These are phyloP conservation scores for Heliconius eleuchia DNA, from an alignment of 1,140 invertebrate species.

Conservation along the genomic window DNA sequence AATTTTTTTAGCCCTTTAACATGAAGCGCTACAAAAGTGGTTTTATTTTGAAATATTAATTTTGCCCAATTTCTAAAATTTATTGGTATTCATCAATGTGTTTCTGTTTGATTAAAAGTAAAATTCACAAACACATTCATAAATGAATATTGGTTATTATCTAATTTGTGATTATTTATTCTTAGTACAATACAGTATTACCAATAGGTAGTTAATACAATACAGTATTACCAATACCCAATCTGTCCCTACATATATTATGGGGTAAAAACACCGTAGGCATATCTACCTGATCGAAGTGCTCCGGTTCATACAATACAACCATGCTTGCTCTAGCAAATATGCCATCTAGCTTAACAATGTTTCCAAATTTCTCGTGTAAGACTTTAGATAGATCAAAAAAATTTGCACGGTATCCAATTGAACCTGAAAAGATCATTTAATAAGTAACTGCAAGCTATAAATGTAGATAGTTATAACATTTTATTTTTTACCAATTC, in stretches of 20 bases:
- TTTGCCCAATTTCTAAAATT: too few species aligned
- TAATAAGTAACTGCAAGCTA: neutral
- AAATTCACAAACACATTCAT: too few species aligned
- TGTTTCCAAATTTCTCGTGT: conserved; percentile 52
- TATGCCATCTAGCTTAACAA: conserved; percentile 60
- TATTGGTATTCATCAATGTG: too few species aligned
- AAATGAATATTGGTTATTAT: too few species aligned
- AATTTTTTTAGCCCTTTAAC: too few species aligned
- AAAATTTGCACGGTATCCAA: conserved; percentile 54
- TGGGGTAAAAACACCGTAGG: neutral
- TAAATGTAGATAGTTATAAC: neutral
- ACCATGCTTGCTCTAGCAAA: conserved; percentile 55
- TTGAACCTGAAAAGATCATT: conserved; percentile 44
- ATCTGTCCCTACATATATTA: neutral
- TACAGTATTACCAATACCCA: too few species aligned
- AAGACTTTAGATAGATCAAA: conserved; percentile 46
- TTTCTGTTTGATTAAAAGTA: too few species aligned
- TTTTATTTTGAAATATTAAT: too few species aligned
- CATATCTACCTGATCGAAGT: conserved; percentile 59
- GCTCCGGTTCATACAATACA: conserved; percentile 59
- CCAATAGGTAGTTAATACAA: too few species aligned
- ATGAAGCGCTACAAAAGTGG: too few species aligned
- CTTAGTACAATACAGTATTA: too few species aligned
- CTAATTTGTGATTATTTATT: too few species aligned
- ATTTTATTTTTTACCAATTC: conserved; percentile 48